Conservation (phyloP, 2,888 invertebrate genomes). For the Pandemis cinnamomeana region DNA sequence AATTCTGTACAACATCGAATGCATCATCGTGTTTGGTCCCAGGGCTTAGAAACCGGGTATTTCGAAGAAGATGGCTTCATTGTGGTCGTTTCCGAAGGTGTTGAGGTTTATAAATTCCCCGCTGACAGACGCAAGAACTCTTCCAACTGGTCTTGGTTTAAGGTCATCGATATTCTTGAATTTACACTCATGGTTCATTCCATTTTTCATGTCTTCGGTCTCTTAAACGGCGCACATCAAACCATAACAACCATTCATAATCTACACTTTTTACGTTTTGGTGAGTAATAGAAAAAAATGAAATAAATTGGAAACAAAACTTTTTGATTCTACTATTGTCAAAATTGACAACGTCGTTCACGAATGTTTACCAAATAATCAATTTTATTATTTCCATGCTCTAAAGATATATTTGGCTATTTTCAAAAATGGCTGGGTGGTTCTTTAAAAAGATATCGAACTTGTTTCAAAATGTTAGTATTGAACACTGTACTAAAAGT, state of each 20-base stretch:
- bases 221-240: slow-evolving; percentile 40
- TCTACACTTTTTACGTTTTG: slow-evolving; percentile 15
- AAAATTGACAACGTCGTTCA: slow-evolving; percentile 35
- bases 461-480: slow-evolving; percentile 61
- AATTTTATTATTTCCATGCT: slow-evolving; percentile 16
- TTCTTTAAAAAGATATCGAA: slow-evolving; percentile 57
- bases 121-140: slow-evolving; percentile 85
- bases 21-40: slow-evolving; percentile 73
- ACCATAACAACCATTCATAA: slow-evolving; percentile 29
- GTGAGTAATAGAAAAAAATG: slow-evolving; percentile 12
- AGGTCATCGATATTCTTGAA: slow-evolving; percentile 83
- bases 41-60: slow-evolving; percentile 86
- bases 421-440: slow-evolving; percentile 62
- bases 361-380: slow-evolving; percentile 41
- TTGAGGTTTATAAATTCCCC: slow-evolving; percentile 86
- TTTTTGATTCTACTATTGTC: slow-evolving; percentile 14
- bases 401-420: slow-evolving; percentile 17
- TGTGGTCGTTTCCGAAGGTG: slow-evolving; percentile 86
- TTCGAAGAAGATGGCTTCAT: slow-evolving; percentile 85
- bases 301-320: neutral
- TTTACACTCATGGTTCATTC: slow-evolving; percentile 71
- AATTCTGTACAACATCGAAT: slow-evolving; percentile 59
- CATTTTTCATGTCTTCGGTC: slow-evolving; percentile 66
- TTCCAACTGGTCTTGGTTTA: slow-evolving; percentile 88
- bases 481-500: slow-evolving; percentile 20